A percentile compares a stretch with the other conserved stretches of the same genome.
Evolutionary conservation across 1,140 invertebrate species (phyloP).

Genomic region (Lasioglossum albipes): DNA sequence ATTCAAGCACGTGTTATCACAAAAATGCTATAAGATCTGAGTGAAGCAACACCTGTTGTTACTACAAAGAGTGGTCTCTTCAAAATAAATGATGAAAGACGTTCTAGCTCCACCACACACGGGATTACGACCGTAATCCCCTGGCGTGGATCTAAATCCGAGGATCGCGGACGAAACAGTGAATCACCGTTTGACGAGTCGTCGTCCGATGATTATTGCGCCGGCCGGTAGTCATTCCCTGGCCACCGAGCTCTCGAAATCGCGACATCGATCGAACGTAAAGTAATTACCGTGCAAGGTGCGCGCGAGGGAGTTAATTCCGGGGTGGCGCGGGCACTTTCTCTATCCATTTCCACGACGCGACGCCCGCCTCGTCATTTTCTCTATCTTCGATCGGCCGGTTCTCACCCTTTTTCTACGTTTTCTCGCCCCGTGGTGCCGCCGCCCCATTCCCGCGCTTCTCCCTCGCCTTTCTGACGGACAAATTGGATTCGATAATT

Average conservation of each 20-base stretch:
- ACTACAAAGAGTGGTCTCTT: no score
- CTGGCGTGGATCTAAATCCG: not conserved
- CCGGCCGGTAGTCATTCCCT: not conserved
- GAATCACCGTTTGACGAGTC: not conserved
- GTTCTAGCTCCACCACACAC: no score
- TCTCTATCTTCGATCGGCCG: constrained; percentile 37
- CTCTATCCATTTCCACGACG: constrained; percentile 40
- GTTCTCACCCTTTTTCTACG: not conserved
- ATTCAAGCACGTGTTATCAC: no score
- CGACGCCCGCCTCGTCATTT: constrained; percentile 38
- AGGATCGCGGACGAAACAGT: not conserved
- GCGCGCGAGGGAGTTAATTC: constrained; percentile 34
- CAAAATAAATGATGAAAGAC: no score
- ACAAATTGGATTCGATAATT: constrained; percentile 62
- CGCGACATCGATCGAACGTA: constrained; percentile 23
- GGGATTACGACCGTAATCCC: no score
- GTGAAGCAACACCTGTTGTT: no score
- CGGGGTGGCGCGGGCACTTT: constrained; percentile 27
- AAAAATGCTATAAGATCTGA: no score
- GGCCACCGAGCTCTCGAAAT: not conserved
- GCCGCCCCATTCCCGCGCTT: not conserved
- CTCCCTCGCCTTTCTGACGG: constrained; percentile 26
- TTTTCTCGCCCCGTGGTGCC: not conserved
- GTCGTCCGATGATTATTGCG: constrained; percentile 1
- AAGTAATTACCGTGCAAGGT: constrained; percentile 43